Base-by-base conservation (phyloP, 2,797 vertebrate genomes). In the Rhinichthys osculus region DNA sequence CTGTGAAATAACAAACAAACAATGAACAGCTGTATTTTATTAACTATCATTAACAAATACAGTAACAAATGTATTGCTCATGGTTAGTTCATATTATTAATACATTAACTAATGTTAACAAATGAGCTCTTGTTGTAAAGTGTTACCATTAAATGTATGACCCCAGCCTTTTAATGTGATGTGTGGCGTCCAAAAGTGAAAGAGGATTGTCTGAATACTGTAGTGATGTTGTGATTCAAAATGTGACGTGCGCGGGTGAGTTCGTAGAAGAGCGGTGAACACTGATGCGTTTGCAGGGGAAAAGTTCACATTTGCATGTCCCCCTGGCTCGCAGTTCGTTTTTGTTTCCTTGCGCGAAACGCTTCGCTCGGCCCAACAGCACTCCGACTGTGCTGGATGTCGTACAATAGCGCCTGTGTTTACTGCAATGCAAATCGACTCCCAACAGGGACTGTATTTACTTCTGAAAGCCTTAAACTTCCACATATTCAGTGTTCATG, bases 301-400 rank as follows among this genome's bases (percentile, higher is more conserved):
- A 82, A 88, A 88, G 81, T 86, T 89, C 78, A 85, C 88, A 83
- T 87, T 88, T 89, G 86, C 87, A 89, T 88, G 64, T 80, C 40
- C 40, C 78, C 52, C 83, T 82, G 54, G 47, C 66, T 86, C 59
- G 44, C 71, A 4, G 47, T 77, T 81, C 40, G 27, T 67, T 69
- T 76, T 85, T 85, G 76, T 70, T 85, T 83, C 70, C 77, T 77
- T 67, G 62, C 33, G 80, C 7, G 83, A 82, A 87, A 69, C 14
- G 23, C 71, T 62, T 40, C n/a, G 16, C 73, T 74, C 44, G 9
- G 50, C 59, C 81, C 86, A 78, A 85, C 82, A 77, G 44, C 38
- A 14, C 47, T 50, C 67, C 5, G 21, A 59, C 79, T 85, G 87
- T 74, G 80, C 67, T 83, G 80, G 74, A 80, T 40, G 80, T 80